These are phyloP conservation scores for Drosophila albomicans DNA, from an alignment of 1,140 invertebrate species.

Conservation along the genomic window DNA sequence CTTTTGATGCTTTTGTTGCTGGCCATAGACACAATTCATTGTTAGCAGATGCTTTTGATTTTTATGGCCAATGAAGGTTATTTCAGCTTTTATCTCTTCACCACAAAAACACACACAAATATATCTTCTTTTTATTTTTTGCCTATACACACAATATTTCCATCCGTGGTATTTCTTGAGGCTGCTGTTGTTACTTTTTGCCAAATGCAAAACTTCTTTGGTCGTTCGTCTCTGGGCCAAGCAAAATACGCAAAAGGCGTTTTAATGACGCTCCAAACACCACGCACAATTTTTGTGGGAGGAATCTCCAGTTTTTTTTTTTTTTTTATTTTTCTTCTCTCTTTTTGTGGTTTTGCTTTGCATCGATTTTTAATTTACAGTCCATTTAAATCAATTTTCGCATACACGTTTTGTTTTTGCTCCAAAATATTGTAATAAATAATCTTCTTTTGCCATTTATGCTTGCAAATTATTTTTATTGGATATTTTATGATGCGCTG, in stretches of 20 bases:
- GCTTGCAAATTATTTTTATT: not conserved
- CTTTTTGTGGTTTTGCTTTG: conserved; percentile 6
- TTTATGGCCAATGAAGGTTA: conserved; percentile 82
- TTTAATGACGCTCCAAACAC: conserved; percentile 52
- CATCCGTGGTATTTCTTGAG: not conserved
- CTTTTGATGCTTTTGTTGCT: conserved; percentile 45
- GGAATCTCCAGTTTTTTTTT: conserved; percentile 15
- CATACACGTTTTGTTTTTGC: not conserved
- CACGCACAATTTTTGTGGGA: conserved; percentile 70
- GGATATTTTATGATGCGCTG: not conserved
- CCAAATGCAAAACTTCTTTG: conserved; percentile 37
- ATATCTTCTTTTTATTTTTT: conserved; percentile 25
- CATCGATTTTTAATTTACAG: not conserved
- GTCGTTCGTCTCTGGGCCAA: conserved; percentile 17
- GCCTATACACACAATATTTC: not conserved
- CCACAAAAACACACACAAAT: conserved; percentile 4
- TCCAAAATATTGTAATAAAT: conserved; percentile 3
- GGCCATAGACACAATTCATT: conserved; percentile 75
- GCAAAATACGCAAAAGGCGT: conserved; percentile 29
- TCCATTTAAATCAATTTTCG: conserved; percentile 65
- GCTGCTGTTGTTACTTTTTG: conserved; percentile 24
- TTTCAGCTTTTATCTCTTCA: conserved; percentile 70
- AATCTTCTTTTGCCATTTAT: not conserved
- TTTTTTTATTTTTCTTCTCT: not conserved
- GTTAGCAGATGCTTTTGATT: conserved; percentile 74